These are phyloP conservation scores for Melanotaenia nigrans DNA, from an alignment of 2,797 vertebrate genomes.

Conservation along the genomic window DNA sequence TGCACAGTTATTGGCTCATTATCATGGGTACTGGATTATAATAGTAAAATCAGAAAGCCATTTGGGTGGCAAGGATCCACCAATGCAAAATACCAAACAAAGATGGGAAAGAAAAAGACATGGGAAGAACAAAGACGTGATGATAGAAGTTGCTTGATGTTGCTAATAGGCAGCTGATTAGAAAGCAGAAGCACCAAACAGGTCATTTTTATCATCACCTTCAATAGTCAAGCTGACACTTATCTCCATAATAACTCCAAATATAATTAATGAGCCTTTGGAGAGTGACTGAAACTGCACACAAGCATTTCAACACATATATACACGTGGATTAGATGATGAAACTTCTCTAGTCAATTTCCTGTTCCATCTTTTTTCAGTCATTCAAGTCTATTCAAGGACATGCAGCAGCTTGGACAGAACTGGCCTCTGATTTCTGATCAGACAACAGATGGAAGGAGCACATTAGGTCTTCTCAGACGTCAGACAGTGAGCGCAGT, in stretches of 20 bases:
- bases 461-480: slow-evolving; percentile 33
- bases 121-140: slow-evolving; percentile 39
- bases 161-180: slow-evolving; percentile 72
- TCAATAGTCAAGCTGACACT: slow-evolving; percentile 64
- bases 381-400: slow-evolving; percentile 28
- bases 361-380: not conserved
- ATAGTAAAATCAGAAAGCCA: slow-evolving; percentile 6
- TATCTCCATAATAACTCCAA: slow-evolving; percentile 75
- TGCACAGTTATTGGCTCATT: slow-evolving; percentile 33
- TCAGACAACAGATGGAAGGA: slow-evolving; percentile 38
- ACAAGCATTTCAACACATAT: slow-evolving; percentile 45
- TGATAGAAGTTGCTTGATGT: slow-evolving; percentile 62
- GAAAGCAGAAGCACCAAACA: slow-evolving; percentile 67
- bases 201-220: slow-evolving; percentile 69
- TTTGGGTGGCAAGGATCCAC: not conserved
- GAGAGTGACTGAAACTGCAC: slow-evolving; percentile 55
- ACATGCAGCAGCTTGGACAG: slow-evolving; percentile 33
- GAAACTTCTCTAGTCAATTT: slow-evolving; percentile 32
- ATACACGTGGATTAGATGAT: slow-evolving; percentile 14
- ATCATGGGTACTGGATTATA: slow-evolving; percentile 11
- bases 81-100: slow-evolving; percentile 20
- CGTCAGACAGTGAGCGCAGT: slow-evolving; percentile 8
- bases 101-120: slow-evolving; percentile 28
- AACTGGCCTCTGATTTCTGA: slow-evolving; percentile 38
- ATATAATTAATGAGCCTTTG: slow-evolving; percentile 74